Evolutionary conservation across 2,888 invertebrate species (phyloP), one percentile per base, ranked within the genome.

Genomic region (Aphidoletes aphidimyza): DNA sequence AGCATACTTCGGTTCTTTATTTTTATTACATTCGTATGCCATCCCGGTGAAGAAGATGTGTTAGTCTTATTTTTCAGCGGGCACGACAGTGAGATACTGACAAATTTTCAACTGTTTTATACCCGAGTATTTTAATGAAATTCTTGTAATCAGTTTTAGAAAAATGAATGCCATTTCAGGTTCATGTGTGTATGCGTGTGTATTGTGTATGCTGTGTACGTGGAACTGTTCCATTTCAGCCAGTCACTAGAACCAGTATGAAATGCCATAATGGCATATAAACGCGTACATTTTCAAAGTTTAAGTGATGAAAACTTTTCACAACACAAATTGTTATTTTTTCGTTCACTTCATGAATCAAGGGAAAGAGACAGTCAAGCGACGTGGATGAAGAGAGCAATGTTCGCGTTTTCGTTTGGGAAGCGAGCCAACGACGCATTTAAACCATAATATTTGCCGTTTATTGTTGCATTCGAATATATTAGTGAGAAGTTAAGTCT

Each of bases 401-500:
- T 69, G 69, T 34, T 69, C 34, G 69, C 69, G 17, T 69, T 54
- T 26, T 69, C 26, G 34, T 11, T 30, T 19, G 30, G 2, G 17
- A 26, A 30, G 11, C 22, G 14, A 42, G 14, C n/a, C n/a, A 69
- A 69, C 69, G 17, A 69, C 69, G 69, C 69, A 69, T 69, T 69
- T 69, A 69, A 69, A 26, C 69, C 69, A 69, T 69, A 69, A 69
- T 30, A 69, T 69, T 69, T 34, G 69, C 34, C 69, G 54, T 69
- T 69, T 69, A 69, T 69, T 69, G 69, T 69, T 69, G 69, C 69
- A 69, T 69, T 69, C 69, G 30, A 69, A 69, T 69, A 69, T 69
- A 69, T 69, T 69, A 34, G 69, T 30, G 69, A 69, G 69, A 69
- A 69, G 30, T 69, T 69, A 69, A 69, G 69, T 69, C 69, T 69